Conservation (phyloP, 2,113 vertebrate species). For the Lophura nycthemera region DNA sequence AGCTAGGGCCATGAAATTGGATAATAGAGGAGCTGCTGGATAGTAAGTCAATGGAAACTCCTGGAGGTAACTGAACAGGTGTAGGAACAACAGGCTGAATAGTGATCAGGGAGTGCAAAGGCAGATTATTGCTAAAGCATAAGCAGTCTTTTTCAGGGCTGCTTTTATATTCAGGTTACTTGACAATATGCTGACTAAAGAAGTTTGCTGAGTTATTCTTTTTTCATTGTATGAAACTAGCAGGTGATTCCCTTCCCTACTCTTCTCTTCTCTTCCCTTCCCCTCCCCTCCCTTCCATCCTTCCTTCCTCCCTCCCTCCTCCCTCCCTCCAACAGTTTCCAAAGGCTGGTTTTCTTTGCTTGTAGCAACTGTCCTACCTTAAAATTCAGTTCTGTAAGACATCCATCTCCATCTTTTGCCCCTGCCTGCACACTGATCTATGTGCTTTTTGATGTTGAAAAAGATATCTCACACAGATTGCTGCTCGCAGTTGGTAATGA, state of each 20-base stretch:
- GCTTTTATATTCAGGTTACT: constrained; percentile 22
- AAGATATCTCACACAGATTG: constrained; percentile 10
- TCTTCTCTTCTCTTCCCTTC: background rate
- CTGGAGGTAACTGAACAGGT: background rate
- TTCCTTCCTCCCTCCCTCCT: background rate
- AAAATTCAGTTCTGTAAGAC: background rate
- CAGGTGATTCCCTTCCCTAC: background rate
- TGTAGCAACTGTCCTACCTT: background rate
- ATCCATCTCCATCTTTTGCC: background rate
- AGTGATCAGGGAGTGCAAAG: background rate
- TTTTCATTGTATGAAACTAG: background rate
- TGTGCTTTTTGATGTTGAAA: constrained; percentile 20
- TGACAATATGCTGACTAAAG: background rate
- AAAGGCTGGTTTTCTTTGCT: background rate
- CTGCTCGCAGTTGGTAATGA: constrained; percentile 33
- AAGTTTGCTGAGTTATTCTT: constrained; percentile 29
- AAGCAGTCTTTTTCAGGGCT: constrained; percentile 5
- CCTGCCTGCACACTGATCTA: background rate
- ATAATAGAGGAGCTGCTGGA: background rate
- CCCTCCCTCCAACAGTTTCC: background rate
- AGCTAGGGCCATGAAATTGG: background rate
- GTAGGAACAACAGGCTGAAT: background rate
- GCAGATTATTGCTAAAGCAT: constrained; percentile 10
- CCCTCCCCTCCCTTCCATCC: too few relatives aligned
- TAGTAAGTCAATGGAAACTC: background rate